Evolutionary conservation across 2,888 invertebrate species (phyloP), one percentile per base, ranked within the genome.

Genomic region (Sabatieria punctata): DNA sequence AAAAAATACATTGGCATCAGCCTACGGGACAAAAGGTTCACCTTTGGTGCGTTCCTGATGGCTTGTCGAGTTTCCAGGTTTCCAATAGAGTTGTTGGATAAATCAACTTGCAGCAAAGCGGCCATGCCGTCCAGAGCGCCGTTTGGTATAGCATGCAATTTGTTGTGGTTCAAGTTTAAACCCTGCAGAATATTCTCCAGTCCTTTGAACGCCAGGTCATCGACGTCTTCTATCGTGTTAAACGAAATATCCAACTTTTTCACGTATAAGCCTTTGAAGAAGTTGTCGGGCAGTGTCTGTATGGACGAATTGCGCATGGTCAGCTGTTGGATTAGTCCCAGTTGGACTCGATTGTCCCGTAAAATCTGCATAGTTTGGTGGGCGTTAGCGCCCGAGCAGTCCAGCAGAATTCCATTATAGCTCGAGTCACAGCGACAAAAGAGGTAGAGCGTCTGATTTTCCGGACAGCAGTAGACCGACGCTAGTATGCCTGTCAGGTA

Each of bases 201-300:
- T 30, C 62, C 63, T 13, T 47, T 41, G 48, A 64, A 61, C 2
- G 63, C 64, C 11, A 51, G 42, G 2, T 52, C 49, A 38, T 58
- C 55, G 23, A 64, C 41, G 3, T 49, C 36, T 13, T 44, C 47
- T 43, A 64, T 55, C 4, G 51, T 46, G 36, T 62, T 61, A 35
- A 54, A 43, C 2, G 55, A 52, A 13, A 64, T 49, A 48, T 59
- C 60, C n/a, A 64, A 27, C 23, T 46, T 46, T 46, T 62, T 61
- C 43, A 64, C 57, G 49, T 57, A 63, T 24, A 64, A 54, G 8
- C 63, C 63, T 4, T 54, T 47, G 46, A 64, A 61, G 44, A 59
- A 53, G 33, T 49, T 48, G 15, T 51, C 46, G 4, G 57, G 51
- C 2, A 64, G 45, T 2, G 38, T 42, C 1, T 38, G 41, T 15